phyloP scores from a whole-genome alignment of 2,113 vertebrate species.

The Microtus oregoni region DNA sequence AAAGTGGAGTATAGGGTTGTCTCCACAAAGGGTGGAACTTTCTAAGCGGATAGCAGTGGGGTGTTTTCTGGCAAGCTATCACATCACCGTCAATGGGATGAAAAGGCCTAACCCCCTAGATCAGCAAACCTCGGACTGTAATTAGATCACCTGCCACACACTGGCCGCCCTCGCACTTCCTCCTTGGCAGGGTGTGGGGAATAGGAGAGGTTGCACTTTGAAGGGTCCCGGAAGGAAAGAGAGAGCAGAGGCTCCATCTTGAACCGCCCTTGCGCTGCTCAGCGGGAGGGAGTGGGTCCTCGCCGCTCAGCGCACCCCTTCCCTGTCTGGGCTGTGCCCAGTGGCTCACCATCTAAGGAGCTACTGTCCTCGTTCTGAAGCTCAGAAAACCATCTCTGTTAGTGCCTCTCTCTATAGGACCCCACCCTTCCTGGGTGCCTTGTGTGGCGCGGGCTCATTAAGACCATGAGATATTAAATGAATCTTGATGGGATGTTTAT shows the following conservation, averaged over 20 bases:
- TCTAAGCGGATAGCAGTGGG: conserved; percentile 21
- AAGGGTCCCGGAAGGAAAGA: not conserved
- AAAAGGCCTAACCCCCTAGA: conserved; percentile 21
- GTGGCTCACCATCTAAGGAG: not conserved
- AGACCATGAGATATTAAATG: not conserved
- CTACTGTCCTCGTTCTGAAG: not conserved
- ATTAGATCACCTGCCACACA: conserved; percentile 39
- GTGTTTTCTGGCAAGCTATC: conserved; percentile 41
- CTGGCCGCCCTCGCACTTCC: conserved; percentile 6
- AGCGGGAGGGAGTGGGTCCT: not conserved
- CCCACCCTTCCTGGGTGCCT: not conserved
- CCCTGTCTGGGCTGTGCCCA: not conserved
- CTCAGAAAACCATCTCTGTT: not conserved
- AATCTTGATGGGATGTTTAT: not conserved
- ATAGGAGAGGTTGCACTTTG: not conserved
- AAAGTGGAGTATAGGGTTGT: not conserved
- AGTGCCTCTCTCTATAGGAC: not conserved
- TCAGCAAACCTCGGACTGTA: conserved; percentile 31
- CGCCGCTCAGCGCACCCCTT: not conserved
- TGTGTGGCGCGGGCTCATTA: not conserved
- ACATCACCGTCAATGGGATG: not conserved
- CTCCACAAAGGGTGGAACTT: conserved; percentile 25
- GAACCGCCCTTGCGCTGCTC: not conserved
- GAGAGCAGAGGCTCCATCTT: not conserved
- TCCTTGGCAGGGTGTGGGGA: not conserved